Evolutionary conservation across 2,888 invertebrate genomes (phyloP).

Genomic region (Drosophila sordidula): DNA sequence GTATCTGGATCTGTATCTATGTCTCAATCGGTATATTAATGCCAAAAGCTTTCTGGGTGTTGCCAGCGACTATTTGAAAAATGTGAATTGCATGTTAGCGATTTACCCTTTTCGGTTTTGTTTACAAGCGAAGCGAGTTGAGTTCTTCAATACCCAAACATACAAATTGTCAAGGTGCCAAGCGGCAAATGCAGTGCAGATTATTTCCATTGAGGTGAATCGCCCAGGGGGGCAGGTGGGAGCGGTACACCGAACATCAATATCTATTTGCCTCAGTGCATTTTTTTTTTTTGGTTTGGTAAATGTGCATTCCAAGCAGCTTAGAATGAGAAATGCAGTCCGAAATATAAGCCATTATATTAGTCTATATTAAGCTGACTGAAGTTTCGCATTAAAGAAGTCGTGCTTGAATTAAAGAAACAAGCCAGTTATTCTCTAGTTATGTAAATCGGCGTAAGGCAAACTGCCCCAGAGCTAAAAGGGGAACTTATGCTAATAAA

Average conservation of each 20-base stretch:
- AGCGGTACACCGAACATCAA: slow-evolving; percentile 56
- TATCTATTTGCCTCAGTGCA: slow-evolving; percentile 68
- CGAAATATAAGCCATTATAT: not conserved
- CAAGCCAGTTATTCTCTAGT: not conserved
- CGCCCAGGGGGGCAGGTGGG: slow-evolving; percentile 6
- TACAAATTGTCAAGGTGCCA: slow-evolving; percentile 79
- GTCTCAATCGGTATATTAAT: slow-evolving; percentile 50
- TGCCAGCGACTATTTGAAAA: slow-evolving; percentile 65
- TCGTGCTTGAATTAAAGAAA: not conserved
- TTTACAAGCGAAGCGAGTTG: slow-evolving; percentile 55
- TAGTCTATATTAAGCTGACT: not conserved
- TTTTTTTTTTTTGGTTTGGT: slow-evolving; percentile 13
- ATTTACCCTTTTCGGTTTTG: slow-evolving; percentile 66
- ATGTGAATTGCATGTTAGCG: slow-evolving; percentile 73
- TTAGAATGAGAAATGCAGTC: not conserved
- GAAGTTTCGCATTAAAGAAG: not conserved
- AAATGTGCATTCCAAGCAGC: slow-evolving; percentile 31
- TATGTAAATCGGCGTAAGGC: not conserved
- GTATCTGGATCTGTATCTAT: slow-evolving; percentile 10
- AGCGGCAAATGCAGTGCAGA: slow-evolving; percentile 65
- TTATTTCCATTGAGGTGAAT: slow-evolving; percentile 45
- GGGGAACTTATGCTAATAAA: not conserved
- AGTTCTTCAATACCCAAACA: slow-evolving; percentile 33
- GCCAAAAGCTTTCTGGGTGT: slow-evolving; percentile 60
- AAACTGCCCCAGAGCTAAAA: not conserved